A percentile compares a stretch with the other conserved stretches of the same genome.
phyloP scores from a whole-genome alignment of 1,140 invertebrate species.

The Macrostomum lignano region DNA sequence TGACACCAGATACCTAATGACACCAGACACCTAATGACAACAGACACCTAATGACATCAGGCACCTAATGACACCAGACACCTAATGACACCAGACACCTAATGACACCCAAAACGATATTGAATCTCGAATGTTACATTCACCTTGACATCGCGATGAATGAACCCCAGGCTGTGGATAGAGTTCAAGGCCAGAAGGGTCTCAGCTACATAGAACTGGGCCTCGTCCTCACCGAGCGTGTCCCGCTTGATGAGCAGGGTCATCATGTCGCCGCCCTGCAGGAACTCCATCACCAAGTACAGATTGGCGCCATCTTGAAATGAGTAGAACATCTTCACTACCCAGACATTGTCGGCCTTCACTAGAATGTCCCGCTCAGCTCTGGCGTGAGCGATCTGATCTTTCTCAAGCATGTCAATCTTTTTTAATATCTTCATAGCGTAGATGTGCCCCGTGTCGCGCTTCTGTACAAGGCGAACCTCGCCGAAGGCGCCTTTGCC shows the following conservation, averaged over 20 bases:
- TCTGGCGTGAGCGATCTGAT: constrained; percentile 83
- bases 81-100: too few species aligned
- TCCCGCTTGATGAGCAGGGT: constrained; percentile 97
- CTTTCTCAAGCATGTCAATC: constrained; percentile 95
- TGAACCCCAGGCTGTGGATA: constrained; percentile 94
- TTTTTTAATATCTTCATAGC: constrained; percentile 98
- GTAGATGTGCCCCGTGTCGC: constrained; percentile 96
- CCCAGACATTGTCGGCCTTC: constrained; percentile 96
- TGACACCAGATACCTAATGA: too few species aligned
- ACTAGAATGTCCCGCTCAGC: constrained; percentile 90
- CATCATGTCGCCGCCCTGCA: constrained; percentile 95
- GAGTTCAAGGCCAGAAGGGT: constrained; percentile 91
- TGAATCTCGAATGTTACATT: too few species aligned
- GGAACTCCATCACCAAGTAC: constrained; percentile 98
- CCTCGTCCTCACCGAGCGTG: constrained; percentile 83
- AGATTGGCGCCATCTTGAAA: constrained; percentile 92
- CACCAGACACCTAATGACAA: too few species aligned
- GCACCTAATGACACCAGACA: too few species aligned
- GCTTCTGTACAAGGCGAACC: constrained; percentile 84
- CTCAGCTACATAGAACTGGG: constrained; percentile 95
- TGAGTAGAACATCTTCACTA: constrained; percentile 98
- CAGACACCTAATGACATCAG: too few species aligned
- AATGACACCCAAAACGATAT: too few species aligned
- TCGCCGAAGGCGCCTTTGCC: constrained; percentile 91
- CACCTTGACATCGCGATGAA: constrained; percentile 96